Evolutionary conservation across 2,797 vertebrate species (phyloP).

Genomic region (Sebastes vulpes): DNA sequence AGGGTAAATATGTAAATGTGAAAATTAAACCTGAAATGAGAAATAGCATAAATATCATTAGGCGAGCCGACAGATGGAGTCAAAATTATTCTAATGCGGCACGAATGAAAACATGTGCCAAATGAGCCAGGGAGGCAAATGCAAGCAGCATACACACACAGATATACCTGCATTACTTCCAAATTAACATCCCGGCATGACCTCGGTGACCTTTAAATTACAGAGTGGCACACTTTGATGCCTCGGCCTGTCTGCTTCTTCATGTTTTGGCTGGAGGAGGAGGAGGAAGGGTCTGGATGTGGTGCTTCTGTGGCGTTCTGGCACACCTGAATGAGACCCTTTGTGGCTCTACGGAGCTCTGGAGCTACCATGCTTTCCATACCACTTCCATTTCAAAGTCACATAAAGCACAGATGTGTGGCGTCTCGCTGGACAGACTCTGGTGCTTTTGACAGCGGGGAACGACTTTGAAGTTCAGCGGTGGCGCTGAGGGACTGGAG

Average conservation of each 20-base stretch:
- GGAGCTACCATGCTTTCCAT: constrained; percentile 17
- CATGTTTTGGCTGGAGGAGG: not conserved
- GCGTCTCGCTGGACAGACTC: constrained; percentile 21
- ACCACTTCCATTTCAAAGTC: constrained; percentile 40
- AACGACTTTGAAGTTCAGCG: constrained; percentile 35
- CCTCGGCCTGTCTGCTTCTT: not conserved
- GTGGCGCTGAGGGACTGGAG: not conserved
- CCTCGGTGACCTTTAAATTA: constrained; percentile 38
- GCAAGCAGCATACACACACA: not conserved
- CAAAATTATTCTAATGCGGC: constrained; percentile 2
- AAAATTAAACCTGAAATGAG: constrained; percentile 38
- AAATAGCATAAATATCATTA: constrained; percentile 22
- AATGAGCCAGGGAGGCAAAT: constrained; percentile 18
- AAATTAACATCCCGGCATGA: constrained; percentile 15
- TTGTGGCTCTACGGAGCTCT: constrained; percentile 37
- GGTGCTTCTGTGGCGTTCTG: not conserved
- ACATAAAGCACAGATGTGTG: constrained; percentile 23
- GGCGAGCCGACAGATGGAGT: constrained; percentile 53
- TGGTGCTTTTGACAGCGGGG: constrained; percentile 8
- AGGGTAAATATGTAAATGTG: constrained; percentile 1
- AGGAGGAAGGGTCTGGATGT: not conserved
- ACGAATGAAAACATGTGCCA: constrained; percentile 20
- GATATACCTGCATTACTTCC: not conserved
- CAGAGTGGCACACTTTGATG: constrained; percentile 46
- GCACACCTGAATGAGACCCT: constrained; percentile 62